Base-by-base conservation (phyloP, 1,140 invertebrate species). In the Vollenhovia emeryi region DNA sequence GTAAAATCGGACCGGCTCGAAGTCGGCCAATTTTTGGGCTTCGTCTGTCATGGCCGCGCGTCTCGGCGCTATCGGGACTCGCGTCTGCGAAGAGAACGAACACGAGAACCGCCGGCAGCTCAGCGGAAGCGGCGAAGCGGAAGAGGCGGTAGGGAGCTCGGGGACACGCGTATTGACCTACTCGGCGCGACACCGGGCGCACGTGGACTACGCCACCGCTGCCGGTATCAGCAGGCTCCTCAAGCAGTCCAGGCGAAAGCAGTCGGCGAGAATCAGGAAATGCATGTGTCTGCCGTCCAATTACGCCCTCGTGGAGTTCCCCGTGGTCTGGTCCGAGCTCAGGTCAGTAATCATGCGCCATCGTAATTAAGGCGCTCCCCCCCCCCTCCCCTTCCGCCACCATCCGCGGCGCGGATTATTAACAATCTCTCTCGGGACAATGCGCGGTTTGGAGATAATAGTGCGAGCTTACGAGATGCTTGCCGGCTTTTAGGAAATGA, bases 291-390 rank as follows among this genome's bases (percentile, higher is more conserved):
- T 91, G 13, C 92, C 93, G 7, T 85, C 83, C 15, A 91, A 92
- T 89, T 90, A 91, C 64, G 85, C 80, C 62, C 89, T 95, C 86
- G 94, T 95, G 64, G 95, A 96, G 90, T 97, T 96, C 92, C 96
- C 96, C 36, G 89, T 94, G 50, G 95, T 96, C 87, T 97, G 96
- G 96, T 96, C 95, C 85, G 96, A 97, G 91, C 92, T 97, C 52
- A 95, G 96, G 90, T 94, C 71, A 5, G 76, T 89, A 45, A 80
- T 69, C 33, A 36, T n/a, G 48, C 33, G 21, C 48, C 13, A 36
- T 11, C 50, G 48, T 71, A 45, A 82, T 82, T 71, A 73, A 71
- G 21, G 27, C 9, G 13, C 1, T 15, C 8, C 7, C n/a, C 8
- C 7, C 6, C 0, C 3, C 8, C n/a, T 57, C 36, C 21, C 7